A percentile compares a stretch with the other conserved stretches of the same genome.
These are phyloP conservation scores for Microtus obscurus DNA, from an alignment of 2,797 vertebrate species.

Conservation along the genomic window DNA sequence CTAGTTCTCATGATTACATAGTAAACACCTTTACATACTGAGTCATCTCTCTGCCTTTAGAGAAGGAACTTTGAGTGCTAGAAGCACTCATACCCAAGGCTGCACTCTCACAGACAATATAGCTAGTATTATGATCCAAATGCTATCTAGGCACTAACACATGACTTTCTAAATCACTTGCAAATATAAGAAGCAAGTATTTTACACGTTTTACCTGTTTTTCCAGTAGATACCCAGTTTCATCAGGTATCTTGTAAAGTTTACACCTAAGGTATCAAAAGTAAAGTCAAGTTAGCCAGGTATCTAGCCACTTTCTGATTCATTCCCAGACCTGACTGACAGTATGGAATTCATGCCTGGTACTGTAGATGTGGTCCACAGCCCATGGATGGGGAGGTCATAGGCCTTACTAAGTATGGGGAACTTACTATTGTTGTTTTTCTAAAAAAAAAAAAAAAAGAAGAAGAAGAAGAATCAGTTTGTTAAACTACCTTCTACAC, in stretches of 20 bases:
- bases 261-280: slow-evolving; percentile 52
- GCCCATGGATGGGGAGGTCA: not conserved
- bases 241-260: not conserved
- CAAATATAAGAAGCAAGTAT: not conserved
- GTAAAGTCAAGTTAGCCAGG: not conserved
- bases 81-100: not conserved
- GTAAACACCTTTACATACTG: not conserved
- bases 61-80: not conserved
- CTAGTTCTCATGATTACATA: not conserved
- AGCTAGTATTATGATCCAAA: not conserved
- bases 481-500: not conserved
- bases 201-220: not conserved
- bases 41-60: not conserved
- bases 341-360: not conserved
- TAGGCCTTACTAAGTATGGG: too few species aligned
- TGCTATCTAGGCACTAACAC: not conserved
- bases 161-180: not conserved
- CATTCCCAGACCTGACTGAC: not conserved
- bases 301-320: not conserved
- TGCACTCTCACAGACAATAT: fast-evolving
- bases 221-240: not conserved
- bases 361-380: not conserved
- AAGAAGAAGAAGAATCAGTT: too few species aligned
- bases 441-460: not conserved
- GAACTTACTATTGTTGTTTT: not conserved